Evolutionary conservation across 2,888 invertebrate species (phyloP).

Genomic region (Adelognathus sp.): DNA sequence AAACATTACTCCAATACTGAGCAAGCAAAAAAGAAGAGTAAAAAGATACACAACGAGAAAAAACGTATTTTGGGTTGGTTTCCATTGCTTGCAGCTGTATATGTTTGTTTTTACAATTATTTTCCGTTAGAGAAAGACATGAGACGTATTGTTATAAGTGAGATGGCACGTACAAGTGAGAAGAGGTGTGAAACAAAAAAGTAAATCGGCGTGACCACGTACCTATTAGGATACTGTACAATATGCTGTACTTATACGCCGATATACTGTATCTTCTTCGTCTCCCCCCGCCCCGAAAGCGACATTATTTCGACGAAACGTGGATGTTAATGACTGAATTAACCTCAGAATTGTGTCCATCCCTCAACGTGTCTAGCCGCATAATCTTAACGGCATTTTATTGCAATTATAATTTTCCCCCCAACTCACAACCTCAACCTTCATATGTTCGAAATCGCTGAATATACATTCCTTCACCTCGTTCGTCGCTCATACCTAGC

Average conservation of each 20-base stretch:
- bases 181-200: conserved; percentile 17
- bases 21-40: conserved; percentile 44
- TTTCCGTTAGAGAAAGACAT: background rate
- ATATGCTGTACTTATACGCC: conserved; percentile 46
- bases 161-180: conserved; percentile 29
- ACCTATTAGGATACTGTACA: conserved; percentile 50
- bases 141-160: background rate
- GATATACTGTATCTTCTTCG: conserved; percentile 21
- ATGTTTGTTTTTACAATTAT: background rate
- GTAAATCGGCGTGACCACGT: conserved; percentile 45
- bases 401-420: conserved; percentile 1
- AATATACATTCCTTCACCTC: background rate
- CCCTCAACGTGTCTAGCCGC: background rate
- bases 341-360: conserved; percentile 43
- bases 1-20: conserved; percentile 48
- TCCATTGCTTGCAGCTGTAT: background rate
- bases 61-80: background rate
- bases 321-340: conserved; percentile 44
- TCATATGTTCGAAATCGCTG: background rate
- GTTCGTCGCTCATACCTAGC: background rate
- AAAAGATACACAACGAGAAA: conserved; percentile 7
- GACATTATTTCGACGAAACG: conserved; percentile 39
- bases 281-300: background rate
- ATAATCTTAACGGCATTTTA: background rate
- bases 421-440: background rate